Evolutionary conservation across 2,888 invertebrate species (phyloP), one percentile per base, ranked within the genome.

Genomic region (Macrostomum cliftonense): DNA sequence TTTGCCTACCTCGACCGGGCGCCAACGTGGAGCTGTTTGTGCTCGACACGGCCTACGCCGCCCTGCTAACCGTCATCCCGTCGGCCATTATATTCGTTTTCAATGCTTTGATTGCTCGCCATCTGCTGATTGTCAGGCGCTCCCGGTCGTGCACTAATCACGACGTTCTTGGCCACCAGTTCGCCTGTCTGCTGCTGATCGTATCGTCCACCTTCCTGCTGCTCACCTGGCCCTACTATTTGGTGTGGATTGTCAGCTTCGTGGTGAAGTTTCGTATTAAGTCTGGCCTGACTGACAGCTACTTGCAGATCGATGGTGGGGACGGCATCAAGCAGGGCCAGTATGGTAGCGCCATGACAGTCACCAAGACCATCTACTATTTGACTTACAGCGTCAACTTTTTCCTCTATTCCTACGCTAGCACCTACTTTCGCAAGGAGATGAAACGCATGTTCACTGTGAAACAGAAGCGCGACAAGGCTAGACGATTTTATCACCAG

Each of bases 141-240:
- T 19, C 36, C 9, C 21, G 36, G 12, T 39, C 36, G 17, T 45
- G 46, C 28, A 61, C 60, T 0, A 58, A 61, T 39, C 62, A 63
- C 28, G 19, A 42, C 38, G 58, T 60, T 36, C 61, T 64, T 12
- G 57, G 62, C 11, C 53, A 63, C 44, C 65, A 65, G 53, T 64
- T 65, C 52, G 65, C 65, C 13, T 53, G 62, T 16, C 62, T 63
- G 21, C 56, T 66, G 1, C 53, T 66, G 12, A 61, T 59, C n/a
- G 59, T 66, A 13, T 65, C 64, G 16, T 58, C 61, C 42, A 61
- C 62, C 43, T 65, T 65, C 47, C 58, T 66, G 37, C 58, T 59
- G 1, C 56, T 66, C 21, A 65, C 64, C 42, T 51, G 64, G 20
- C 66, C 66, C 0, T 64, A 62, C 49, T 63, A 65, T 52, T 56